phyloP scores from a whole-genome alignment of 2,888 invertebrate genomes.

The Cryptops parisi region DNA sequence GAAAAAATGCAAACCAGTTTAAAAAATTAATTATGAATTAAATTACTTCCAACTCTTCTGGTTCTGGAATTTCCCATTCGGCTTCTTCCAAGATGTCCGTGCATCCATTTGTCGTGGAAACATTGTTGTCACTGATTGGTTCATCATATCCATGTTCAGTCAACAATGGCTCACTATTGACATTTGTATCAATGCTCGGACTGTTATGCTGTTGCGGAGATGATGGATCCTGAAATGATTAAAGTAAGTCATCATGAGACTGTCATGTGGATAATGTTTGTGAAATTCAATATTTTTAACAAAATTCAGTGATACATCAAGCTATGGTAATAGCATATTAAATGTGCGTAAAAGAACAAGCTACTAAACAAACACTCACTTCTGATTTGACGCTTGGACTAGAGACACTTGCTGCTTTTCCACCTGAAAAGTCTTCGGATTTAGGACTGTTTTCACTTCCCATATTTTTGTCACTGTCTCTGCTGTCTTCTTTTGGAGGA shows the following conservation, averaged over 20 bases:
- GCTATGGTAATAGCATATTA: background rate
- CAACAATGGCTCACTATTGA: slow-evolving; percentile 17
- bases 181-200: slow-evolving; percentile 32
- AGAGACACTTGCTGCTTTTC: slow-evolving; percentile 55
- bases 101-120: slow-evolving; percentile 30
- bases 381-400: slow-evolving; percentile 86
- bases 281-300: no score
- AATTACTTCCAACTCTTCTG: slow-evolving; percentile 20
- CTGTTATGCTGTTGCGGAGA: slow-evolving; percentile 45
- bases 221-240: slow-evolving; percentile 38
- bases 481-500: slow-evolving; percentile 39
- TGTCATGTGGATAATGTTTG: no score
- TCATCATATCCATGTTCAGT: slow-evolving; percentile 34
- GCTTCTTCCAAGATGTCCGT: slow-evolving; percentile 23
- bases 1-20: no score
- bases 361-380: slow-evolving; percentile 27
- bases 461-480: slow-evolving; percentile 35
- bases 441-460: slow-evolving; percentile 38
- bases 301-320: no score
- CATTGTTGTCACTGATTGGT: slow-evolving; percentile 40
- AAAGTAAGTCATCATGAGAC: no score
- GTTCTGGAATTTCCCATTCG: slow-evolving; percentile 21
- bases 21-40: background rate
- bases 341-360: background rate
- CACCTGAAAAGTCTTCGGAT: slow-evolving; percentile 51